A percentile compares a stretch with the other conserved stretches of the same genome.
Evolutionary conservation across 2,888 invertebrate species (phyloP).

Genomic region (Chrysomela aeneicollis): DNA sequence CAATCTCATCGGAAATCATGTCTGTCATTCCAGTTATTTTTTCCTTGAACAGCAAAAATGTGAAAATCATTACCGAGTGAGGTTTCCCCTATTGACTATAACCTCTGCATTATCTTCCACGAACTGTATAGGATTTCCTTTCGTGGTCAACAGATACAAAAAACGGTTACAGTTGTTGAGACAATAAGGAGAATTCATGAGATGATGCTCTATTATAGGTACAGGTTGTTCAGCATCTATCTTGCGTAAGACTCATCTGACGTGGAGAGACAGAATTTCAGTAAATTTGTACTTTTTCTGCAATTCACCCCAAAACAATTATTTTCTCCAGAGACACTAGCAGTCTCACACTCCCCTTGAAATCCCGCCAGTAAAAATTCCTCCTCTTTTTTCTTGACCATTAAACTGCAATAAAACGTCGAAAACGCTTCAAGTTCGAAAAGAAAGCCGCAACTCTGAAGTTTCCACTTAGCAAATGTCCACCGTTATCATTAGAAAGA

Average conservation of each 20-base stretch:
- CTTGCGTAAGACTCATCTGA: background rate
- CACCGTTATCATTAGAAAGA: conserved; percentile 38
- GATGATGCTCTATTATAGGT: too few species aligned
- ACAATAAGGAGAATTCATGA: too few species aligned
- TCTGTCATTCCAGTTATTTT: too few species aligned
- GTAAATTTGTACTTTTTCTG: conserved; percentile 3
- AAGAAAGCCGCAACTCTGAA: conserved; percentile 44
- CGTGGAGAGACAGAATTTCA: background rate
- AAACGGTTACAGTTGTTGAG: too few species aligned
- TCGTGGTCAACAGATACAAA: too few species aligned
- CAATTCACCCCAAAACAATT: conserved; percentile 20
- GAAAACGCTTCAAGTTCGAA: conserved; percentile 47
- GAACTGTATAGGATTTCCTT: too few species aligned
- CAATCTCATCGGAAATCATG: too few species aligned
- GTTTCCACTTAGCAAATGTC: conserved; percentile 46
- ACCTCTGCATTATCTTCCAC: too few species aligned
- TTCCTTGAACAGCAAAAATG: too few species aligned
- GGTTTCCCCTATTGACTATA: too few species aligned
- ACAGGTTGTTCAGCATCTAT: too few species aligned
- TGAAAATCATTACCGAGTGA: too few species aligned
- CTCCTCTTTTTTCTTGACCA: conserved; percentile 40
- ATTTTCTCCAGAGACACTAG: conserved; percentile 27
- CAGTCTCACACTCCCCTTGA: conserved; percentile 31
- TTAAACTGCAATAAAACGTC: conserved; percentile 46
- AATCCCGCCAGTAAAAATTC: conserved; percentile 38